Evolutionary conservation across 23 tunicate species (phyloP).

Genomic region (Aplidium turbinatum): DNA sequence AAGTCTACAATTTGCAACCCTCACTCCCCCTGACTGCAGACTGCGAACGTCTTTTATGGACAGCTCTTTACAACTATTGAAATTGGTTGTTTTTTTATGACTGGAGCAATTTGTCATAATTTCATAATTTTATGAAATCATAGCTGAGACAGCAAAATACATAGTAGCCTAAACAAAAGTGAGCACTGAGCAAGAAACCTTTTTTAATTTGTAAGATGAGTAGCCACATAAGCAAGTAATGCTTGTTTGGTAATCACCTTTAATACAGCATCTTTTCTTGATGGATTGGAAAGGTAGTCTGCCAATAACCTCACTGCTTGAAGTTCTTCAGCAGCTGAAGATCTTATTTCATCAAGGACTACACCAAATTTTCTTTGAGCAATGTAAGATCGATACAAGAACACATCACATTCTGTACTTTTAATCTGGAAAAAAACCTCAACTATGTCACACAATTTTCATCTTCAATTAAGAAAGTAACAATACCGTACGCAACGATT

Average conservation of each 20-base stretch:
- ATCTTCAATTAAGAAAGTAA: background rate
- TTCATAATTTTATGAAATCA: too few relatives aligned
- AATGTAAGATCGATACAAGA: constrained; percentile 88
- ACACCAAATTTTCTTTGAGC: constrained; percentile 91
- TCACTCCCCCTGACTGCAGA: too few relatives aligned
- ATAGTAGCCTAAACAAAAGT: too few relatives aligned
- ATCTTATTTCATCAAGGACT: constrained; percentile 76
- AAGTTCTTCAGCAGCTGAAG: constrained; percentile 59
- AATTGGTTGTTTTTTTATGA: too few relatives aligned
- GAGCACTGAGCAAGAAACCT: too few relatives aligned
- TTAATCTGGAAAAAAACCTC: constrained; percentile 41
- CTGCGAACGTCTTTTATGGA: too few relatives aligned
- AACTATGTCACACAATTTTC: background rate
- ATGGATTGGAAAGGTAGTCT: constrained; percentile 76
- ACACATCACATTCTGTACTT: constrained; percentile 74
- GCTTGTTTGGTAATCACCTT: constrained; percentile 31
- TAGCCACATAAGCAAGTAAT: background rate
- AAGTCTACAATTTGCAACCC: too few relatives aligned
- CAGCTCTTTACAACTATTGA: too few relatives aligned
- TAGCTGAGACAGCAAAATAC: too few relatives aligned
- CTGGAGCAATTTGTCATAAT: too few relatives aligned
- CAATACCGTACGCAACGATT: background rate
- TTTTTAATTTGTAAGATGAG: too few relatives aligned
- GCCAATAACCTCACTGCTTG: constrained; percentile 83
- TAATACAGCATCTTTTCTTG: constrained; percentile 64